These are phyloP conservation scores for Stomatorhinus ivindoensis DNA, from an alignment of 2,113 vertebrate genomes.

Conservation along the genomic window DNA sequence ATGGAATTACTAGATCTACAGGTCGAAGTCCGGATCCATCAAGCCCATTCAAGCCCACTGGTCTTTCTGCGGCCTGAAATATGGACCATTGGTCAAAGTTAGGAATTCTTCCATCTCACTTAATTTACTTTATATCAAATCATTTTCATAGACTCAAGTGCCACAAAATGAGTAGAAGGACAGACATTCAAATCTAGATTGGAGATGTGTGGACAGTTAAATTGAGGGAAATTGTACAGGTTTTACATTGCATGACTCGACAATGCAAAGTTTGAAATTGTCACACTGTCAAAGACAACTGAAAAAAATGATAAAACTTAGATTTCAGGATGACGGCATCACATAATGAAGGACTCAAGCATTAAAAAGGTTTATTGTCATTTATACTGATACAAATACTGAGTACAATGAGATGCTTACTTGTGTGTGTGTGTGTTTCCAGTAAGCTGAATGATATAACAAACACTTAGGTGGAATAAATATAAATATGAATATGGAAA, in stretches of 20 bases:
- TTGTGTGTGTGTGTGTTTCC: background rate
- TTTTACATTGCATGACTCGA: background rate
- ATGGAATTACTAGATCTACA: slow-evolving; percentile 90
- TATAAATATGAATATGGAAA: background rate
- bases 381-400: background rate
- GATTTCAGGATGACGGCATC: background rate
- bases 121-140: background rate
- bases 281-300: background rate
- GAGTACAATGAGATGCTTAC: background rate
- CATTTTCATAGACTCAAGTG: slow-evolving; percentile 24
- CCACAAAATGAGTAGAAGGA: slow-evolving; percentile 20
- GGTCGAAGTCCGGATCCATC: slow-evolving; percentile 78
- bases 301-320: background rate
- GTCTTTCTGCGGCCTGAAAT: slow-evolving; percentile 70
- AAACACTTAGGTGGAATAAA: background rate
- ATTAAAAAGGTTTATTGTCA: background rate
- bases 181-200: background rate
- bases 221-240: background rate
- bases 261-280: background rate
- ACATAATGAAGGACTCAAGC: background rate
- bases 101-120: background rate
- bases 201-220: background rate
- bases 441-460: background rate
- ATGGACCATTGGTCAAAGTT: background rate
- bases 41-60: slow-evolving; percentile 79